Percentiles rank a stretch among this genome's conserved stretches.
phyloP scores from a whole-genome alignment of 2,113 vertebrate species.

The Ranitomeya imitator region DNA sequence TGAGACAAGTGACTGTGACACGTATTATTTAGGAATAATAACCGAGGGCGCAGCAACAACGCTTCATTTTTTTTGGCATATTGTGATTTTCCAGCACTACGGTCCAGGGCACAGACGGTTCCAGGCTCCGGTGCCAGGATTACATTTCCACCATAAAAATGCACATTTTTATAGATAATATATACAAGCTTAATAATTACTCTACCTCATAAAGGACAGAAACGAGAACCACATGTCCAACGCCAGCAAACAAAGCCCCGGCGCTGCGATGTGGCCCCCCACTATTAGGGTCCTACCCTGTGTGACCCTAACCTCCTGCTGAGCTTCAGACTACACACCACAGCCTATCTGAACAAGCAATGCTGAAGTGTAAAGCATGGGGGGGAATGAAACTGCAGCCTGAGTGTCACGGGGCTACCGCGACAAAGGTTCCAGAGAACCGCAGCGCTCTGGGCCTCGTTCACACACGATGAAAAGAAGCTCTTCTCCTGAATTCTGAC shows the following conservation, averaged over 20 bases:
- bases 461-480: no score
- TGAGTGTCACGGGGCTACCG: no score
- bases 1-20: conserved; percentile 4
- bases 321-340: background rate
- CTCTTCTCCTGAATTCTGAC: no score
- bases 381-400: no score
- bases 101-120: conserved; percentile 31
- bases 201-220: background rate
- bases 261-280: background rate
- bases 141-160: conserved; percentile 23
- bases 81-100: conserved; percentile 10
- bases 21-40: conserved; percentile 9
- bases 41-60: background rate
- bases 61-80: background rate
- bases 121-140: conserved; percentile 1
- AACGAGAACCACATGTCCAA: conserved; percentile 1
- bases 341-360: no score
- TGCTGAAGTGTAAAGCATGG: no score
- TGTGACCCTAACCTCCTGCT: background rate
- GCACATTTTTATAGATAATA: conserved; percentile 18
- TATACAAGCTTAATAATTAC: background rate
- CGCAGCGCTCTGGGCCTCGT: no score
- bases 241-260: no score
- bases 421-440: no score
- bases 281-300: background rate